A percentile compares a stretch with the other conserved stretches of the same genome.
These are phyloP conservation scores for Vidua macroura DNA, from an alignment of 2,113 vertebrate genomes.

Conservation along the genomic window DNA sequence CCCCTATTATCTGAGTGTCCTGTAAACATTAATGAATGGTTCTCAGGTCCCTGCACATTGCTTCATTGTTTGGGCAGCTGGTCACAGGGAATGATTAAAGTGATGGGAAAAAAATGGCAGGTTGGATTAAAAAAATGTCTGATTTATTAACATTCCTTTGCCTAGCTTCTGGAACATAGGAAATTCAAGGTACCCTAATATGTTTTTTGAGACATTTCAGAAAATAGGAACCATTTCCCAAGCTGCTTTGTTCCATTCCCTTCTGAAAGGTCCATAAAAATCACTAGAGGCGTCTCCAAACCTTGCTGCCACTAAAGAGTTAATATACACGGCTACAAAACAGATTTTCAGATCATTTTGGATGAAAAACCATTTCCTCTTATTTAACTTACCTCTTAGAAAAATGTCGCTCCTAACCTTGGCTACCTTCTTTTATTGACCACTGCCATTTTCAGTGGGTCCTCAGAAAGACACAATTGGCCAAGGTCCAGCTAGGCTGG, in stretches of 20 bases:
- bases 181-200: neutral
- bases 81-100: neutral
- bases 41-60: neutral
- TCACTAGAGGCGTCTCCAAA: neutral
- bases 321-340: neutral
- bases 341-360: neutral
- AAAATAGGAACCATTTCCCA: neutral
- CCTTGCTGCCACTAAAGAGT: neutral
- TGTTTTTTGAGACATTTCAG: neutral
- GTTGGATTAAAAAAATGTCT: neutral
- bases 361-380: neutral
- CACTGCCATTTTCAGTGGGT: neutral
- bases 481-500: neutral
- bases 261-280: neutral
- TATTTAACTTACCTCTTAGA: neutral
- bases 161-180: neutral
- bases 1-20: neutral
- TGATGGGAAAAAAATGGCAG: neutral
- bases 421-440: neutral
- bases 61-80: neutral
- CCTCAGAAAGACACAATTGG: neutral
- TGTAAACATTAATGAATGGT: constrained; percentile 5
- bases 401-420: neutral
- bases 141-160: neutral
- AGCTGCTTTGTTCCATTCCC: neutral